Base-by-base conservation (phyloP, 2,113 vertebrate genomes). In the Lonchura striata region DNA sequence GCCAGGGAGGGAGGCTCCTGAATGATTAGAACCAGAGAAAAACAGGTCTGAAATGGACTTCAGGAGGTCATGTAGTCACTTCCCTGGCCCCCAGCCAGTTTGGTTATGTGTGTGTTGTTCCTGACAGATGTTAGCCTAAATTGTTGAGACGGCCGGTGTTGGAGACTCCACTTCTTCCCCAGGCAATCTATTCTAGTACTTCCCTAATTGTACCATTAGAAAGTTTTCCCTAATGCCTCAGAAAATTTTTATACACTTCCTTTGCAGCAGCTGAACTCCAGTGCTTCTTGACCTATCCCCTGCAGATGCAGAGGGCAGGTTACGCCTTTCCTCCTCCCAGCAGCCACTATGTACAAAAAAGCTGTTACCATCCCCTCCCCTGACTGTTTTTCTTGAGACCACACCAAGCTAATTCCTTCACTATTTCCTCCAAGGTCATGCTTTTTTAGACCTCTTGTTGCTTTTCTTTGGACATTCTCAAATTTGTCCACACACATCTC, bases 161-260 rank as follows among this genome's bases (percentile, higher is more conserved):
- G 81, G 86, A 91, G 93, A 68, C 72, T 96, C 89, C 89, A 61
- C 4, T 15, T 68, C 93, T 96, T 97, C 96, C 95, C 93, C 94
- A 94, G 95, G 95, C 95, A 92, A 91, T 95, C 86, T 95, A 39
- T 82, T 94, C 89, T 83, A 84, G 88, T 93, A 46, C 76, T 95
- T 90, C 88, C 80, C 88, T 97, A 97, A 94, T 97, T 96, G 94
- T 95, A 78, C 88, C 81, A 91, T 94, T 95, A 91, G 92, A 88
- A 95, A 92, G 86, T 96, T 95, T 96, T 96, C 96, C 95, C 95
- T 91, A 94, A 96, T 97, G 95, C 69, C 95, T 92, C 86, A 93
- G 91, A 96, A 94, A 83, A 94, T 83, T 94, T 95, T 96, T 95
- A 96, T 92, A 88, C 91, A 88, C 82, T 96, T 97, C 96, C 96